phyloP scores from a whole-genome alignment of 2,888 invertebrate species.

The Didymodactylos carnosus region DNA sequence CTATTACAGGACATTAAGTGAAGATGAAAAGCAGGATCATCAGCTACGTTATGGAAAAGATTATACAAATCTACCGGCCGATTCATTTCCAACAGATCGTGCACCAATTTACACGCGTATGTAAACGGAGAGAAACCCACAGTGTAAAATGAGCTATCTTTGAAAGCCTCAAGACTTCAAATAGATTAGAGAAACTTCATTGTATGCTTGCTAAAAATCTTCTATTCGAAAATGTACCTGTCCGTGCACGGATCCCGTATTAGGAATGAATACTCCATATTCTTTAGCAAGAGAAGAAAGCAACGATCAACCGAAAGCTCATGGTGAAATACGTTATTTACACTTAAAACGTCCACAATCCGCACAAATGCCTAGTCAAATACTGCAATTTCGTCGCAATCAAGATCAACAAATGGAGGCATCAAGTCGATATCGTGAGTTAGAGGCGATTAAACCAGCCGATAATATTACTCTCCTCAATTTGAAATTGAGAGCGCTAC shows the following conservation, averaged over 20 bases:
- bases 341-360: too few species aligned
- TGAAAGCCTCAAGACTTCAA: too few species aligned
- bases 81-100: not conserved
- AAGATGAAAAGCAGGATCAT: constrained; percentile 23
- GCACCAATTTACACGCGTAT: not conserved
- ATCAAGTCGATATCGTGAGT: constrained; percentile 4
- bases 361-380: too few species aligned
- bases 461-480: not conserved
- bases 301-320: not conserved
- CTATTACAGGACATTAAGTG: constrained; percentile 18
- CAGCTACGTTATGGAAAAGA: constrained; percentile 23
- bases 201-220: too few species aligned
- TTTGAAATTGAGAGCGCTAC: not conserved
- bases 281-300: not conserved
- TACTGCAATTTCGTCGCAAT: not conserved
- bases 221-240: too few species aligned
- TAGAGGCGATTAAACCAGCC: not conserved
- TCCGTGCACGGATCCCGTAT: too few species aligned
- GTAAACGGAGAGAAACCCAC: too few species aligned
- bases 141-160: too few species aligned
- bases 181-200: too few species aligned
- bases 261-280: too few species aligned
- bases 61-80: constrained; percentile 24
- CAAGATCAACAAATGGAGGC: constrained; percentile 8
- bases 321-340: not conserved